Percentiles rank a stretch among this genome's conserved stretches.
These are phyloP conservation scores for Horisme vitalbata DNA, from an alignment of 2,888 invertebrate genomes.

Conservation along the genomic window DNA sequence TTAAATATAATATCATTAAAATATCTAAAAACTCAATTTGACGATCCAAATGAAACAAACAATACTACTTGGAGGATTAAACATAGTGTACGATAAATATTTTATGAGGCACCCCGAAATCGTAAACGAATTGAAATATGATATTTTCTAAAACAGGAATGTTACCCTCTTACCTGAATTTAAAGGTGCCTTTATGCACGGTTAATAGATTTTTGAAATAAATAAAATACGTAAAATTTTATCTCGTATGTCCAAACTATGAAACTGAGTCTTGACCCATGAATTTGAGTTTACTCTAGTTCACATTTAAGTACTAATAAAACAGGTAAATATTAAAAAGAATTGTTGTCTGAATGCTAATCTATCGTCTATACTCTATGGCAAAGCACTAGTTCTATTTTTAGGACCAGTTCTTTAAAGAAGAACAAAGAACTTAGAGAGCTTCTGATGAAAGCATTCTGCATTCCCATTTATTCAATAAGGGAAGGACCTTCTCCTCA, in stretches of 20 bases:
- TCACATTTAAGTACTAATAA: neutral
- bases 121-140: slow-evolving; percentile 18
- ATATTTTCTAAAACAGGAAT: slow-evolving; percentile 19
- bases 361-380: slow-evolving; percentile 1
- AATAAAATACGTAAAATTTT: no score
- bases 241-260: no score
- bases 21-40: no score
- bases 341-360: neutral
- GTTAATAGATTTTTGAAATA: no score
- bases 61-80: no score
- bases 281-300: no score
- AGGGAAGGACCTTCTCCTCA: slow-evolving; percentile 11
- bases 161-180: slow-evolving; percentile 9
- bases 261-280: no score
- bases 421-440: slow-evolving; percentile 5
- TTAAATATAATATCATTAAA: no score
- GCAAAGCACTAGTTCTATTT: slow-evolving; percentile 6
- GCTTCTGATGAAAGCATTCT: slow-evolving; percentile 12
- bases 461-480: slow-evolving; percentile 19
- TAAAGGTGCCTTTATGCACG: no score
- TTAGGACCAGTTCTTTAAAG: slow-evolving; percentile 11
- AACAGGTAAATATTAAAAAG: neutral
- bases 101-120: slow-evolving; percentile 6
- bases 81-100: neutral
- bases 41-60: neutral